Conservation (phyloP, 1,140 invertebrate genomes). For the Trialeurodes vaporariorum region DNA sequence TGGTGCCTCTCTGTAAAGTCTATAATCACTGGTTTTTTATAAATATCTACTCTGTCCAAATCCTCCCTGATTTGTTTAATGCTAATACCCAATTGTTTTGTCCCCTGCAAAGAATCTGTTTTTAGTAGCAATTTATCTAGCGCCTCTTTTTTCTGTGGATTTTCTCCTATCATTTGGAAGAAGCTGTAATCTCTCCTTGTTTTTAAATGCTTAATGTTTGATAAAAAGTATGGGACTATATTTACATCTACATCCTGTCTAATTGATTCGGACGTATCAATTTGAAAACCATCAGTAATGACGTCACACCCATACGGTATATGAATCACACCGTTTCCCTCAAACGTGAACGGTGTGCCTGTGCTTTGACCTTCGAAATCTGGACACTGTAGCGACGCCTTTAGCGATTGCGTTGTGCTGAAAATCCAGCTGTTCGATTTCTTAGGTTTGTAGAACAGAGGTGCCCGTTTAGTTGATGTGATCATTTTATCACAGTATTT, state of each 20-base stretch:
- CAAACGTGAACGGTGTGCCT: background rate
- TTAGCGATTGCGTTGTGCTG: background rate
- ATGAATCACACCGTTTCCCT: background rate
- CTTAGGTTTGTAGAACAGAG: background rate
- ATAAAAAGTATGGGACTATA: background rate
- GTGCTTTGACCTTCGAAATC: background rate
- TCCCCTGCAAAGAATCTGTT: too few species aligned
- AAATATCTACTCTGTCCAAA: too few species aligned
- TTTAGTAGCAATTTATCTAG: background rate
- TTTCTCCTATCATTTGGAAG: background rate
- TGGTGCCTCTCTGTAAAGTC: too few species aligned
- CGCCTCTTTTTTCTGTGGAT: background rate
- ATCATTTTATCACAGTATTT: background rate
- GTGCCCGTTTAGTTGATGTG: background rate
- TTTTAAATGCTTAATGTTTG: background rate
- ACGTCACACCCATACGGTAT: background rate
- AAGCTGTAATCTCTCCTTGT: background rate
- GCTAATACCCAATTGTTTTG: too few species aligned
- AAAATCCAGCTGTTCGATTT: background rate
- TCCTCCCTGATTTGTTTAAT: too few species aligned
- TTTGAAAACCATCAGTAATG: background rate
- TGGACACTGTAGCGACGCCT: background rate
- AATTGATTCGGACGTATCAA: background rate
- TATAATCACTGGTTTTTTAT: too few species aligned
- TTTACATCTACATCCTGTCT: background rate